Conservation (phyloP, 1,140 invertebrate genomes). For the Drosophila elegans region DNA sequence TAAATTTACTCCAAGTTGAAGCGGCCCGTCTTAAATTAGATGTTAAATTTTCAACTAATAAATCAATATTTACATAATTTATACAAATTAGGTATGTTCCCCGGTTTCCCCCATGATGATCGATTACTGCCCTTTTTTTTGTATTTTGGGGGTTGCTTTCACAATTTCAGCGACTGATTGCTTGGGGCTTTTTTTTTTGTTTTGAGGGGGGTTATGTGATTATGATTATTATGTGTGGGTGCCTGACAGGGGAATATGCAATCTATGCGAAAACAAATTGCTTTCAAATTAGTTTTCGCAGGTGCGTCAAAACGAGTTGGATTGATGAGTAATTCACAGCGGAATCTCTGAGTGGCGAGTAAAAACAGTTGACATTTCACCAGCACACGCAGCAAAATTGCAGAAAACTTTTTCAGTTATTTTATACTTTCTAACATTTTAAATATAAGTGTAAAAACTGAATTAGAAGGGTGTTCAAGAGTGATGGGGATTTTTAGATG, state of each 20-base stretch:
- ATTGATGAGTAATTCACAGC: constrained; percentile 8
- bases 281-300: constrained; percentile 43
- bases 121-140: constrained; percentile 20
- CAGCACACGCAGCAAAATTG: background rate
- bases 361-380: constrained; percentile 2
- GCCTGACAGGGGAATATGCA: constrained; percentile 22
- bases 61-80: constrained; percentile 81
- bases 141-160: constrained; percentile 12
- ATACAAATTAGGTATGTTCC: constrained; percentile 56
- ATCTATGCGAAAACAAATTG: constrained; percentile 34
- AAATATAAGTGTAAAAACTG: too few relatives aligned
- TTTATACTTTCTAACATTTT: background rate
- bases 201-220: background rate
- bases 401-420: background rate
- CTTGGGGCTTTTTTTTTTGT: background rate
- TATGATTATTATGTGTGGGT: constrained; percentile 26
- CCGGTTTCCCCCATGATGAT: constrained; percentile 22
- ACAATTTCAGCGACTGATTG: background rate
- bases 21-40: constrained; percentile 57
- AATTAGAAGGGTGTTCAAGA: too few relatives aligned
- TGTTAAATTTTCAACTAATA: constrained; percentile 72
- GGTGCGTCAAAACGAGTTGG: constrained; percentile 8
- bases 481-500: too few relatives aligned
- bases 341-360: background rate
- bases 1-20: constrained; percentile 55